Percentiles rank a stretch among this genome's conserved stretches.
Evolutionary conservation across 1,140 invertebrate genomes (phyloP).

Genomic region (Pseudomyrmex flavicornis): DNA sequence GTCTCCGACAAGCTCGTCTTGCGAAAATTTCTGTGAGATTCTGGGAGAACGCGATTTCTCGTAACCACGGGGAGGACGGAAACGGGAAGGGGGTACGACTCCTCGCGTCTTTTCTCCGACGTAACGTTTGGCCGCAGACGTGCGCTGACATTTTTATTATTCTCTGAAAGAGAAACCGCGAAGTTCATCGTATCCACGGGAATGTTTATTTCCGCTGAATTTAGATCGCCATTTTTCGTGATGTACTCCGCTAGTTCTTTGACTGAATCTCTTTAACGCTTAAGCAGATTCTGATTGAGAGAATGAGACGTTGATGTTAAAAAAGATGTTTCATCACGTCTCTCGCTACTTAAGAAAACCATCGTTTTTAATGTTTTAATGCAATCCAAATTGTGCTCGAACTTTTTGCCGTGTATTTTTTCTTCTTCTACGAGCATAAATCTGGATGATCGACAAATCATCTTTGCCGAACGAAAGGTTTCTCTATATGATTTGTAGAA

Average conservation of each 20-base stretch:
- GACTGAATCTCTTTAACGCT: conserved; percentile 31
- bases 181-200: conserved; percentile 34
- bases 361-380: conserved; percentile 26
- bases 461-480: too few species aligned
- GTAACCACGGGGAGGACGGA: conserved; percentile 19
- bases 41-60: conserved; percentile 18
- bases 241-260: background rate
- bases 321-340: background rate
- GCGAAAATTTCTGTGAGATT: conserved; percentile 54
- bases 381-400: too few species aligned
- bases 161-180: conserved; percentile 21
- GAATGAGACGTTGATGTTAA: background rate
- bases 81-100: background rate
- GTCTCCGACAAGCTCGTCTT: conserved; percentile 75
- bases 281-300: background rate
- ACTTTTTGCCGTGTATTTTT: background rate
- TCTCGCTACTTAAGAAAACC: conserved; percentile 13
- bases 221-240: conserved; percentile 31
- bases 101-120: background rate
- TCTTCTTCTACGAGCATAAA: background rate
- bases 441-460: conserved; percentile 4
- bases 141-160: conserved; percentile 59
- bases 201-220: conserved; percentile 60
- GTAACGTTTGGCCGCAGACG: conserved; percentile 48
- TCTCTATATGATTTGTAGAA: too few species aligned